Base-by-base conservation (phyloP, 1,140 invertebrate species). In the Euglossa dilemma region DNA sequence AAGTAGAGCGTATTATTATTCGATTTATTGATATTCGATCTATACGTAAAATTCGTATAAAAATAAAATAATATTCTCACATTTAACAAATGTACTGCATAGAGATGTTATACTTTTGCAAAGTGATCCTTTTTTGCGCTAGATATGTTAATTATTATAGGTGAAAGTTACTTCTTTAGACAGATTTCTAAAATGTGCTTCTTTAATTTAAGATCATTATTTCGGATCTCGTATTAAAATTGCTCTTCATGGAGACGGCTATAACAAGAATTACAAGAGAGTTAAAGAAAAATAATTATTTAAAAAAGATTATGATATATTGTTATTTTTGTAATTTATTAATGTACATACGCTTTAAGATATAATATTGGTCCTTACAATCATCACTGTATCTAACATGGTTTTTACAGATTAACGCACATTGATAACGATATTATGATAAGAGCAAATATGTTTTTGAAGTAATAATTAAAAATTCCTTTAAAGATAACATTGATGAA, bases 131-230 rank as follows among this genome's bases (percentile, higher is more conserved):
- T 57, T 47, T 20, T 67, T 67, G 12, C 7, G n/a, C 18, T 70
- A 52, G 6, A 78, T 79, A 72, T 43, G 36, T 79, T 72, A 80
- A 83, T 80, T 57, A 50, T 56, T 69, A 64, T 14, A 74, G 57
- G 57, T 63, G 70, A 83, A 78, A 79, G 66, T 82, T 20, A 25
- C 87, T 80, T 80, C 66, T 47, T 36, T 52, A 87, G 77, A 89
- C 89, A 84, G 82, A 87, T 91, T 91, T 92, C 90, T 90, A 70
- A 91, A 88, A 79, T 88, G 91, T 89, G 82, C 89, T 92, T 88
- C 85, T 92, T 91, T 72, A 86, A 85, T 91, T 90, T 90, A 74
- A 91, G 91, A 88, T 90, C 91, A 87, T 91, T 89, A 85, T 88
- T 86, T 78, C 23, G 23, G 36, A 20, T 81, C 28, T 70, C 25